Evolutionary conservation across 2,113 vertebrate species (phyloP), one percentile per base, ranked within the genome.

Genomic region (Ciconia stormi): DNA sequence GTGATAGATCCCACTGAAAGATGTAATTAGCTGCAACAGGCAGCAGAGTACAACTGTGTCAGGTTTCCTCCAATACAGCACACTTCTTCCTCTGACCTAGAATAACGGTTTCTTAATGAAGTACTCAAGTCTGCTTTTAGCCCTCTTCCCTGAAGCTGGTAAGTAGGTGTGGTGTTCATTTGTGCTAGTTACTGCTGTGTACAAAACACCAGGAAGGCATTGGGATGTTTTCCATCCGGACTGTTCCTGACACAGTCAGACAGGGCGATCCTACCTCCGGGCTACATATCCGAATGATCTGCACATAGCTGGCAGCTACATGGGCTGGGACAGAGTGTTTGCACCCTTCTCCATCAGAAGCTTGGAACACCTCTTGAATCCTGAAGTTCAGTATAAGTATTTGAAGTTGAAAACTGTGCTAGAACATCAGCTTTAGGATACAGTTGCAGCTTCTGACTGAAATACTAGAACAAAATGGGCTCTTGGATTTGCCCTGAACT

Each of bases 61-160:
- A 90, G 82, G 40, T 82, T 97, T 96, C 50, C 83, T 94, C 38
- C 5, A 6, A 40, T 44, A 83, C 26, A 52, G 16, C 71, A 73
- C 16, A 9, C 40, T 82, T 42, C 80, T 71, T 91, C 71, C 69
- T 93, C 62, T 95, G 74, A 84, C 87, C 90, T 87, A 93, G 78
- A 96, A 83, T 78, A 92, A 85, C 67, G 81, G 44, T 59, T 89
- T 91, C 81, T 82, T 82, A 84, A 82, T 76, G 56, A 87, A 72
- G 73, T 56, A 34, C 42, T 82, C 59, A 55, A 40, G 36, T 30
- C 65, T 86, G 62, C 61, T 87, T 89, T 82, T 56, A 93, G 38
- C 49, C 55, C 21, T 87, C 38, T 88, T 86, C 66, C 52, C 80
- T 66, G 67, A 42, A 73, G 87, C 59, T 65, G 36, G 56, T 26